Conservation (phyloP, 2,888 invertebrate species). For the Heliconius aoede region DNA sequence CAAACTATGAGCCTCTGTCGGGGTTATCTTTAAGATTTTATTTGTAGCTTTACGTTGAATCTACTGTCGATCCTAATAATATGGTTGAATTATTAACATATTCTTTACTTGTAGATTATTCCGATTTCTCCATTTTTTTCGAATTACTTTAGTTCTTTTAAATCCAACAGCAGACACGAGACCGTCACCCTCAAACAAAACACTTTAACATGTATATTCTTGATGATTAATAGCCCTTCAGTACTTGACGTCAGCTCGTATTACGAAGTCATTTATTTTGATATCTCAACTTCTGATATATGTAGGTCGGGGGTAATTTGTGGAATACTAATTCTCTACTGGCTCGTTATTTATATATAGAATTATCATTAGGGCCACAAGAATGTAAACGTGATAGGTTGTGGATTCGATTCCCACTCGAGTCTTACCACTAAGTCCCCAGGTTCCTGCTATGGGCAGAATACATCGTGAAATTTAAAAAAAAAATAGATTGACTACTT, state of each 20-base stretch:
- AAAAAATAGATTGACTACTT: no score
- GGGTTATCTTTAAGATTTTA: no score
- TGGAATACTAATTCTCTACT: neutral
- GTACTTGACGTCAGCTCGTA: constrained; percentile 1
- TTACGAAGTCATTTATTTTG: constrained; percentile 12
- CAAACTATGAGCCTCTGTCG: no score
- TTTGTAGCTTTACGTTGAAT: no score
- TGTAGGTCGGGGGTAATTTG: constrained; percentile 6
- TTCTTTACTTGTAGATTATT: neutral
- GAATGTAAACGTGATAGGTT: neutral
- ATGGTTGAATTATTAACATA: neutral
- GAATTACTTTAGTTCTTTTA: no score
- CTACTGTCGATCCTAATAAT: no score
- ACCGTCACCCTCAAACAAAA: neutral
- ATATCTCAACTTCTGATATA: constrained; percentile 15
- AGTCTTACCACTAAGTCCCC: neutral
- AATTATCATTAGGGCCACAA: neutral
- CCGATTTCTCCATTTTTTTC: neutral
- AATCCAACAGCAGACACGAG: neutral
- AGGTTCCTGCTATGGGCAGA: neutral
- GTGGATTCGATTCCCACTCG: neutral
- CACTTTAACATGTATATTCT: neutral
- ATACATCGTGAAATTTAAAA: neutral
- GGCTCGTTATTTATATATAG: neutral
- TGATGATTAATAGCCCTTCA: constrained; percentile 20